Conservation (phyloP, 2,888 invertebrate species). For the Steinernema hermaphroditum region DNA sequence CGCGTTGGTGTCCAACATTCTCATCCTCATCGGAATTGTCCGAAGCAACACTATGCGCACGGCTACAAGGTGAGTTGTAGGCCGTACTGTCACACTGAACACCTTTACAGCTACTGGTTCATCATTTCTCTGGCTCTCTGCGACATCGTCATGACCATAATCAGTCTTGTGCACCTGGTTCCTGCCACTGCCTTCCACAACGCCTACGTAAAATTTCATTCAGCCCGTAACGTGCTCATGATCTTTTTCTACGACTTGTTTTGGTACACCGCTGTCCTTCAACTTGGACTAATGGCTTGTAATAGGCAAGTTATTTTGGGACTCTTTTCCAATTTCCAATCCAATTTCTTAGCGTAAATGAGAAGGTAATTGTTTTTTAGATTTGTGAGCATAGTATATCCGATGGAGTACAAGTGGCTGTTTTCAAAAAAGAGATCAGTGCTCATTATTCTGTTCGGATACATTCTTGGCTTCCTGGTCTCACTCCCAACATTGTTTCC, state of each 20-base stretch:
- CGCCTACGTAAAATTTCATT: constrained; percentile 51
- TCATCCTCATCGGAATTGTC: constrained; percentile 56
- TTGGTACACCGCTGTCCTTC: constrained; percentile 65
- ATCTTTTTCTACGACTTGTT: constrained; percentile 64
- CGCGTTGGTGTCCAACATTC: constrained; percentile 58
- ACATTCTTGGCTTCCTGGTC: constrained; percentile 50
- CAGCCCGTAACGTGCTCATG: constrained; percentile 55
- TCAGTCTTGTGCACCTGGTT: constrained; percentile 57
- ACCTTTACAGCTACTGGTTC: constrained; percentile 62
- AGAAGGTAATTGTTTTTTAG: constrained; percentile 42
- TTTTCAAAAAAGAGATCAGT: constrained; percentile 47
- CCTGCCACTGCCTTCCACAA: constrained; percentile 62
- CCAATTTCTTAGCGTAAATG: neutral
- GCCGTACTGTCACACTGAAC: too few relatives aligned
- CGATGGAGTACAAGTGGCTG: constrained; percentile 62
- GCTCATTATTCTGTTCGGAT: constrained; percentile 33
- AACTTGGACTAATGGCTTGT: constrained; percentile 61
- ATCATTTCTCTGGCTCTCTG: constrained; percentile 61
- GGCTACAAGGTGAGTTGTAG: constrained; percentile 60
- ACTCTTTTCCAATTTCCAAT: constrained; percentile 11
- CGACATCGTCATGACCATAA: constrained; percentile 61
- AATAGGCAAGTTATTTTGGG: constrained; percentile 48
- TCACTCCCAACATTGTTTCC: constrained; percentile 60
- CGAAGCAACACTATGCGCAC: constrained; percentile 54
- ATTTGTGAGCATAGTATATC: constrained; percentile 63